Evolutionary conservation across 2,113 vertebrate species (phyloP).

Genomic region (Mustela lutreola): DNA sequence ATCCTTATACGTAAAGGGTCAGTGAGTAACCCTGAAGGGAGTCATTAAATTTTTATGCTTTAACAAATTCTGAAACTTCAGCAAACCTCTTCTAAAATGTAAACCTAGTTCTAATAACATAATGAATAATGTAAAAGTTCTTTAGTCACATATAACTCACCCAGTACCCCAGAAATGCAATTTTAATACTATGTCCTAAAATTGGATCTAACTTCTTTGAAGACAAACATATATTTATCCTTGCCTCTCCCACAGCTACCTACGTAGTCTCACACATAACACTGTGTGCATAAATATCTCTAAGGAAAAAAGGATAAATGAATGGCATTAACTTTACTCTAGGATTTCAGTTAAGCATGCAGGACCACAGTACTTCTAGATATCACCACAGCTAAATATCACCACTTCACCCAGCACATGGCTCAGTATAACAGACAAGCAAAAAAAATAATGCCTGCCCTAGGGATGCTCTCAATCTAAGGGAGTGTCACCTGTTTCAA

Average conservation of each 20-base stretch:
- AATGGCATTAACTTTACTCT: neutral
- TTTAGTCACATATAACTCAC: conserved; percentile 18
- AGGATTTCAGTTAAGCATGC: conserved; percentile 6
- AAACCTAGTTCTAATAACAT: conserved; percentile 20
- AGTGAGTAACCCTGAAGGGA: conserved; percentile 3
- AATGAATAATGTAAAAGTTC: neutral
- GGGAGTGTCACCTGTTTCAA: neutral
- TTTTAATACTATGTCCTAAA: neutral
- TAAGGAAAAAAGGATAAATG: neutral
- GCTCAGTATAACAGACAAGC: neutral
- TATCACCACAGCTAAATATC: neutral
- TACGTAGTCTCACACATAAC: neutral
- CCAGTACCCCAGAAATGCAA: neutral
- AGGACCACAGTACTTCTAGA: neutral
- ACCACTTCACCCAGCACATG: neutral
- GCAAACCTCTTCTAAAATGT: conserved; percentile 32
- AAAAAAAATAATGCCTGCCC: neutral
- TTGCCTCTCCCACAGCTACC: neutral
- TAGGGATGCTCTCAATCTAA: neutral
- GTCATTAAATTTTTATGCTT: neutral
- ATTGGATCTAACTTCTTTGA: conserved; percentile 23
- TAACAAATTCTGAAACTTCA: neutral
- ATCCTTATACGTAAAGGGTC: neutral
- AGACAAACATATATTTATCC: neutral
- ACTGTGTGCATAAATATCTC: neutral